phyloP scores from a whole-genome alignment of 2,797 vertebrate species.

The Rhyacichthys aspro region DNA sequence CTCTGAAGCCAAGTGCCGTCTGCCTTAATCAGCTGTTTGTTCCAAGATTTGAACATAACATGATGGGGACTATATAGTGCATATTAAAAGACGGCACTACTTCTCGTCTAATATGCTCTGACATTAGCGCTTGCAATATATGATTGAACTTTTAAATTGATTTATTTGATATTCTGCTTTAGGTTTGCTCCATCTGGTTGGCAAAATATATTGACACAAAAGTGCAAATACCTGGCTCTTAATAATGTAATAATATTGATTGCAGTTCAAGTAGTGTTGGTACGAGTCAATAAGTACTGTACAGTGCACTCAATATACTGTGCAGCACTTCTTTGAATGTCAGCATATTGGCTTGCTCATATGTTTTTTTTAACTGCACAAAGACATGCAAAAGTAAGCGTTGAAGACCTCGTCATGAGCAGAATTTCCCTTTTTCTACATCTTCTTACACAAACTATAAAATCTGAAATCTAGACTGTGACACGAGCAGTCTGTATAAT shows the following conservation, averaged over 20 bases:
- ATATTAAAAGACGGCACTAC: background rate
- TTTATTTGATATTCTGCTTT: too few relatives aligned
- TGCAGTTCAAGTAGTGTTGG: too few relatives aligned
- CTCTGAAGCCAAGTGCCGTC: conserved; percentile 38
- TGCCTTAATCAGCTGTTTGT: conserved; percentile 8
- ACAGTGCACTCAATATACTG: too few relatives aligned
- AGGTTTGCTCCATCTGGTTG: too few relatives aligned
- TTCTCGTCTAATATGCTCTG: too few relatives aligned
- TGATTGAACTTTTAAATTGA: too few relatives aligned
- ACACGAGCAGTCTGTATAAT: conserved; percentile 1
- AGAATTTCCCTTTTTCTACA: background rate
- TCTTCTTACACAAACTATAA: background rate
- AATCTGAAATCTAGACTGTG: background rate
- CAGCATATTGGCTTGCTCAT: conserved; percentile 15
- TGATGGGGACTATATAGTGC: conserved; percentile 15
- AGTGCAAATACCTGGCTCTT: too few relatives aligned
- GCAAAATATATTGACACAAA: too few relatives aligned
- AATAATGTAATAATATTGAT: too few relatives aligned
- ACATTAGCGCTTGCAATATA: too few relatives aligned
- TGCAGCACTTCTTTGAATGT: background rate
- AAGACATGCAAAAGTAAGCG: conserved; percentile 4
- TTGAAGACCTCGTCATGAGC: conserved; percentile 30
- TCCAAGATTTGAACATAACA: too few relatives aligned
- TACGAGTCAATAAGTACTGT: too few relatives aligned
- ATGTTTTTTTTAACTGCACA: conserved; percentile 30